phyloP scores from a whole-genome alignment of 1,140 invertebrate genomes.

The Oryctes rhinoceros region DNA sequence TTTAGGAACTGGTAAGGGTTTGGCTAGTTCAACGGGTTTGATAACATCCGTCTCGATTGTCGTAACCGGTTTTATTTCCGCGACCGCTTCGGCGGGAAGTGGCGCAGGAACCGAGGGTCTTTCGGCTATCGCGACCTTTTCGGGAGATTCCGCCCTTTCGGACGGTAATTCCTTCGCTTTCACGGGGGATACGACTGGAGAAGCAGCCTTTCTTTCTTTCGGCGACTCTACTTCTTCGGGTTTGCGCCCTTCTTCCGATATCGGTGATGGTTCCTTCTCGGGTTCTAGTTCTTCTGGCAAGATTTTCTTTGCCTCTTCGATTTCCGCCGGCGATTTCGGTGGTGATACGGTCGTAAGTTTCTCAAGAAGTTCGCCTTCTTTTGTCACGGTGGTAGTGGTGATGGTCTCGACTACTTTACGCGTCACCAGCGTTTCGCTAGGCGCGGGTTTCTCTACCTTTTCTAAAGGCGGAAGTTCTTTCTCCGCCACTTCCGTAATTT shows the following conservation, averaged over 20 bases:
- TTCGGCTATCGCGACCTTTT: no score
- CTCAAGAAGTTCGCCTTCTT: neutral
- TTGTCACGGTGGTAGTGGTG: no score
- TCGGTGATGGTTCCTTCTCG: neutral
- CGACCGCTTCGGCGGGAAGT: neutral
- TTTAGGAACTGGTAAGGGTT: neutral
- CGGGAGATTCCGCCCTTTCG: neutral
- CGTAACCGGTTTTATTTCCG: neutral
- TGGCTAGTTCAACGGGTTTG: neutral
- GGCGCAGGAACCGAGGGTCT: neutral
- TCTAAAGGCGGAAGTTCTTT: no score
- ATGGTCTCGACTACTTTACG: no score
- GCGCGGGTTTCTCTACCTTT: no score
- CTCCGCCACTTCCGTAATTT: no score
- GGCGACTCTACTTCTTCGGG: neutral
- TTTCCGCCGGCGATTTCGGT: neutral
- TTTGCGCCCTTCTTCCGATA: constrained; percentile 2
- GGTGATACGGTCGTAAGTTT: neutral
- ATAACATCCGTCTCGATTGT: neutral
- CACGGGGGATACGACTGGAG: neutral
- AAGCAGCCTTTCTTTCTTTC: neutral
- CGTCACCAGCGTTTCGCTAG: no score
- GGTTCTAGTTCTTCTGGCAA: neutral
- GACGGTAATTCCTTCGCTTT: neutral
- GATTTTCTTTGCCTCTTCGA: neutral